Evolutionary conservation across 2,113 vertebrate species (phyloP), one percentile per base, ranked within the genome.

Genomic region (Pygoscelis antarcticus): DNA sequence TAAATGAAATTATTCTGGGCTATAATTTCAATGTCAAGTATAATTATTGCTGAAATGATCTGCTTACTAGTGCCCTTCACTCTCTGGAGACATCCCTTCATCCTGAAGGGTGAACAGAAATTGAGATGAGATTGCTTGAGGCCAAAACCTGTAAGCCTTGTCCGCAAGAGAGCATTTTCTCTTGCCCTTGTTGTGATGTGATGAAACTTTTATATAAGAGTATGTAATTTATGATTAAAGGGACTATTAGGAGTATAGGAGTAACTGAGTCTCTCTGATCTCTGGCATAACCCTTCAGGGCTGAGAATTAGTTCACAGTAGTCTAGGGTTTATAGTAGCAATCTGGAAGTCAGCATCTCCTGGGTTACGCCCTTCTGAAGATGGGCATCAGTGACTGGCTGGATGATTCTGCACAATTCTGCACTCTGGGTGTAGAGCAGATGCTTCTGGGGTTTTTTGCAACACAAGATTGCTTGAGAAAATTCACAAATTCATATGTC

Each of bases 21-120:
- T 96, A 77, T 51, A 40, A 78, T 94, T 91, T 92, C 81, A 77
- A 82, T 38, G 87, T 82, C 96, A 95, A 77, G 82, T 72, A 57
- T 87, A 87, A 96, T 96, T 96, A 89, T 3, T 20, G 49, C 87
- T 71, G 79, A 85, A 86, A 49, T 54, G 27, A 80, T 83, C 36
- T 75, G 54, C 42, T 71, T 34, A 19, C 22, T 54, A 11, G 38
- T 47, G 52, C 57, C 85, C 62, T 95, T 64, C 46, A 16, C 26
- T 27, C 58, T 47, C 38, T 66, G 36, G 79, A 36, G 66, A 47
- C n/a, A 38, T 49, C 61, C 7, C 55, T 80, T 79, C 11, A 4
- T 72, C 79, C 71, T 95, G 60, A 44, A 40, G 68, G 62, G 29
- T 18, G 46, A 75, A 44, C 29, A 34, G 65, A 69, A 93, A 36